Percentiles rank a stretch among this genome's conserved stretches.
These are phyloP conservation scores for Synanthedon vespiformis DNA, from an alignment of 2,888 invertebrate species.

Conservation along the genomic window DNA sequence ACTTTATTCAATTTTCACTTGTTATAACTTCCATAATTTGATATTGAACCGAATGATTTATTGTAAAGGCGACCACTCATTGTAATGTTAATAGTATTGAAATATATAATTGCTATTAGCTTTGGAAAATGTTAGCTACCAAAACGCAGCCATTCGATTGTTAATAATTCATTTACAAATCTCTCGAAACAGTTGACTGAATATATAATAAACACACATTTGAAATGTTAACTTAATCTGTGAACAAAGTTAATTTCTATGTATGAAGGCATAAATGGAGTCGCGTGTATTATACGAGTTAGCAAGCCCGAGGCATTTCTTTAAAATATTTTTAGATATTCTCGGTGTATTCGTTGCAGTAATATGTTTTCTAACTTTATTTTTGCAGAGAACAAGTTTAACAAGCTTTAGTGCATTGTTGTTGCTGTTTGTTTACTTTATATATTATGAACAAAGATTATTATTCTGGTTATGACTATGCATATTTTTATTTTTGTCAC, in stretches of 20 bases:
- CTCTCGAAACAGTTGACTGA: conserved; percentile 4
- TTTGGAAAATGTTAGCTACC: not conserved
- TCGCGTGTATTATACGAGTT: not conserved
- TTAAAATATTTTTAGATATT: not conserved
- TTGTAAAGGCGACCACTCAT: not conserved
- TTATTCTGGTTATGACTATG: too few species aligned
- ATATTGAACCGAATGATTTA: too few species aligned
- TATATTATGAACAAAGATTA: not conserved
- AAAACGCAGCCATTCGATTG: conserved; percentile 3
- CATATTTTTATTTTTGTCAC: too few species aligned
- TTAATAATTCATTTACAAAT: conserved; percentile 5
- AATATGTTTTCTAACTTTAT: not conserved
- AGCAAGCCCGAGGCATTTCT: not conserved
- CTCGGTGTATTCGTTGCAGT: not conserved
- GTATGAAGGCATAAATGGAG: not conserved
- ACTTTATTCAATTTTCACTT: too few species aligned
- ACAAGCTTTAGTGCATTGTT: not conserved
- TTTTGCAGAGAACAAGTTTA: not conserved
- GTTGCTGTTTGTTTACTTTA: not conserved
- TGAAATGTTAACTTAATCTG: not conserved
- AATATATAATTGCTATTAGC: not conserved
- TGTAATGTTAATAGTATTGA: not conserved
- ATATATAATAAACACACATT: conserved; percentile 4
- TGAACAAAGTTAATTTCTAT: too few species aligned
- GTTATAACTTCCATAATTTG: too few species aligned